Conservation (phyloP, 2,113 vertebrate species). For the Aspiorhynchus laticeps region DNA sequence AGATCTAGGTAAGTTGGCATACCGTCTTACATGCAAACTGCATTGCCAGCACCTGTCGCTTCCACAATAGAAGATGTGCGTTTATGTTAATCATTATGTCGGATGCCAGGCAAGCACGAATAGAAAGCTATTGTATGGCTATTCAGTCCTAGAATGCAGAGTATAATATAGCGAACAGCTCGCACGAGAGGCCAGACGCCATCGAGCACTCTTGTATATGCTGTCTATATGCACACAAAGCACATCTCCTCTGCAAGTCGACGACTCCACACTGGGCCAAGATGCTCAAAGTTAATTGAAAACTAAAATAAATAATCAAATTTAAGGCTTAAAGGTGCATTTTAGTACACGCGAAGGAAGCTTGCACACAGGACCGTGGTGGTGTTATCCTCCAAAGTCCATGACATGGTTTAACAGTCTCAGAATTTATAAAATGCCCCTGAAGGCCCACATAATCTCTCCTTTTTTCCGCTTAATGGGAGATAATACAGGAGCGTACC, state of each 20-base stretch:
- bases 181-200: not conserved
- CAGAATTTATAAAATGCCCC: slow-evolving; percentile 74
- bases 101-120: not conserved
- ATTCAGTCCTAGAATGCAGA: slow-evolving; percentile 34
- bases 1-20: slow-evolving; percentile 33
- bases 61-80: not conserved
- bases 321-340: slow-evolving; percentile 74
- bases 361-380: slow-evolving; percentile 40
- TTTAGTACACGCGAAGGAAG: slow-evolving; percentile 46
- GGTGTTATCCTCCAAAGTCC: slow-evolving; percentile 70
- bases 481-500: slow-evolving; percentile 75
- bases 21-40: slow-evolving; percentile 30
- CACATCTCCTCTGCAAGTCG: not conserved
- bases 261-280: slow-evolving; percentile 49
- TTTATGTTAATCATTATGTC: slow-evolving; percentile 15
- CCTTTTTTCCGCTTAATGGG: slow-evolving; percentile 71
- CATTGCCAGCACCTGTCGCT: slow-evolving; percentile 11
- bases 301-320: slow-evolving; percentile 77
- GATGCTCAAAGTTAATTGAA: slow-evolving; percentile 72
- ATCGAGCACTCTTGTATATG: not conserved
- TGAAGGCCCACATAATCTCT: slow-evolving; percentile 75
- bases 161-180: not conserved
- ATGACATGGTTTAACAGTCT: slow-evolving; percentile 75
- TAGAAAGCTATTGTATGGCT: not conserved
- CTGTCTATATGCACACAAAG: not conserved